Evolutionary conservation across 2,113 vertebrate species (phyloP), one percentile per base, ranked within the genome.

Genomic region (Dolichallabes microphthalmus): DNA sequence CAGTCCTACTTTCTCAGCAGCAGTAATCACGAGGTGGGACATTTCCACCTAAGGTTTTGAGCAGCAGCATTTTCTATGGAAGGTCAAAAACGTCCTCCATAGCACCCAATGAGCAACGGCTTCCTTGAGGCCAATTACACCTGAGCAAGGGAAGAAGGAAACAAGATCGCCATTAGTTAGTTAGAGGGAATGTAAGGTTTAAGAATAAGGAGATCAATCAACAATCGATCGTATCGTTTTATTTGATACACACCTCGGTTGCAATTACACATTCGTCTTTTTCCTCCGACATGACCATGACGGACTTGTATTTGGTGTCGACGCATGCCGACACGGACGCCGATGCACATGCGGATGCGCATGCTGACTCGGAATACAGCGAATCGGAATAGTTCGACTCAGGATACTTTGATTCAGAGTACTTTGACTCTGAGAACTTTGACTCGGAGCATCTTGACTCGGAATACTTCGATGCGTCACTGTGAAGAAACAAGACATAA

Each of bases 281-380:
- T 88, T 97, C 97, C 91, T 98, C 97, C 69, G 97, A 98, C 94
- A 99, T 96, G 92, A 99, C 98, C 91, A 96, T 98, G 93, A 99
- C 97, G 85, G 98, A 99, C 96, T 98, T 98, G 96, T 99, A 99
- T 94, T 99, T 98, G 86, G 96, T 98, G 94, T 98, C 97, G 92
- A 95, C 97, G 93, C 87, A 97, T 94, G 92, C 95, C 73, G 96
- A 96, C 94, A 92, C 90, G 83, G 88, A 87, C 39, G 88, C 88
- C 83, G 88, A 89, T 85, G 86, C 88, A 83, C 83, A 89, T 80
- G 88, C 86, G 7, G 80, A 82, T 53, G 83, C 83, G 84, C 87
- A 86, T 86, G 87, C 87, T 84, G 88, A 86, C 88, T 88, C 88
- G 82, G 88, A 80, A 89, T 89, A 89, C 80, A 87, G 88, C 27